Percentiles rank a stretch among this genome's conserved stretches.
Evolutionary conservation across 2,888 invertebrate species (phyloP).

Genomic region (Eulithis prunata): DNA sequence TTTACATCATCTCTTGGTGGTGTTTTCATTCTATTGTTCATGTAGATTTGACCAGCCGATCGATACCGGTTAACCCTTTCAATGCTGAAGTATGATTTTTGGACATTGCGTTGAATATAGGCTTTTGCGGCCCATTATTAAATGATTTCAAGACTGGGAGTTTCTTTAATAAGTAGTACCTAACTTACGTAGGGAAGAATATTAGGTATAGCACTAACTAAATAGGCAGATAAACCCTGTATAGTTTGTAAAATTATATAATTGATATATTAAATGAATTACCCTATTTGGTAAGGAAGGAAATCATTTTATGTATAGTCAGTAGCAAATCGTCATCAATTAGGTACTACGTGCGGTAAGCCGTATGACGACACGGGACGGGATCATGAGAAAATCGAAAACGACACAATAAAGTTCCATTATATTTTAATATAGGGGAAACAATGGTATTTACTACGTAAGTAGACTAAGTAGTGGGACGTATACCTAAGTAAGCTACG

Average conservation of each 20-base stretch:
- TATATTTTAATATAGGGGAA: not conserved
- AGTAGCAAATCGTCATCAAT: conserved; percentile 2
- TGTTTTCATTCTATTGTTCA: conserved; percentile 70
- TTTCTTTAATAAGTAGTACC: not conserved
- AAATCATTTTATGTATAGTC: not conserved
- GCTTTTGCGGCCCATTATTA: not conserved
- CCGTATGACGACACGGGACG: conserved; percentile 19
- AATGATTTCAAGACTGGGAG: not conserved
- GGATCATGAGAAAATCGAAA: not conserved
- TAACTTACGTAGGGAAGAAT: too few relatives aligned
- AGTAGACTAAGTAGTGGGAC: too few relatives aligned
- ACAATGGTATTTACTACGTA: not conserved
- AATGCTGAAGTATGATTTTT: conserved; percentile 26
- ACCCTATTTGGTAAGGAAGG: conserved; percentile 7
- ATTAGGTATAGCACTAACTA: too few relatives aligned
- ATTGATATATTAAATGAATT: not conserved
- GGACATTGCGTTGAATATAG: not conserved
- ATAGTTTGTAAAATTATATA: too few relatives aligned
- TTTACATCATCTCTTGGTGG: conserved; percentile 61
- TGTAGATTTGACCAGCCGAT: conserved; percentile 48
- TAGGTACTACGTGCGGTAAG: not conserved
- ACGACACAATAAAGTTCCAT: not conserved
- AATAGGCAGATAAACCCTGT: too few relatives aligned
- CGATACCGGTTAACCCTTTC: conserved; percentile 51
- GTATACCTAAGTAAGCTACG: not conserved